Evolutionary conservation across 2,113 vertebrate genomes (phyloP), one percentile per base, ranked within the genome.

Genomic region (Casuarius casuarius): DNA sequence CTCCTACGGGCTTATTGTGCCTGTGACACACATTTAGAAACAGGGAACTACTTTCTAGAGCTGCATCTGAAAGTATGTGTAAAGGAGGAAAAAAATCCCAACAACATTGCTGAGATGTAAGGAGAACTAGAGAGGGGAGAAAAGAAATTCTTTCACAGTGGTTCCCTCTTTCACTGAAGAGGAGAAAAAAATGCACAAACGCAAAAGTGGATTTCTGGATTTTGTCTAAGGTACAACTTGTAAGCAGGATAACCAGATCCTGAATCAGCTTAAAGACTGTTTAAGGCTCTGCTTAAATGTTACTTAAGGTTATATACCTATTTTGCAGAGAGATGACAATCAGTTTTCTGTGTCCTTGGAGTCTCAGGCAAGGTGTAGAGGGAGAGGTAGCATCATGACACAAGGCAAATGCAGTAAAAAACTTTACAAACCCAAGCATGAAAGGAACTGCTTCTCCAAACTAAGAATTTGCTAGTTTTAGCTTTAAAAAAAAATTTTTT

Each of bases 21-120:
- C 66, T 70, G n/a, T n/a, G 79, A 84, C 76, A 92, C 44, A 84
- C 42, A 92, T 88, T 94, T 72, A 91, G 95, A 81, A 83, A 52
- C 7, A 31, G 42, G 66, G 51, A 82, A 73, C 58, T 84, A 61
- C 84, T 96, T 95, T 87, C 46, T 38, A 61, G 75, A 79, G 48
- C 35, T 83, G 31, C 46, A 79, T 54, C 54, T 59, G 28, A 72
- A 87, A 78, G n/a, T 63, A 70, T 51, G n/a, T 44, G 9, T 28
- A 40, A 75, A 16, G 8, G 19, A 54, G 20, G 51, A 1, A 3
- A 42, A 49, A 56, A 71, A 7, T 3, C 17, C 3, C 44, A 73
- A 16, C 46, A 71, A 7, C 21, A 40, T 26, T 2, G 0, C 33
- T 63, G 23, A 86, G 38, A 31, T 68, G 21, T 31, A 38, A 63